Evolutionary conservation across 2,113 vertebrate genomes (phyloP), one percentile per base, ranked within the genome.

Genomic region (Pardalotus punctatus): DNA sequence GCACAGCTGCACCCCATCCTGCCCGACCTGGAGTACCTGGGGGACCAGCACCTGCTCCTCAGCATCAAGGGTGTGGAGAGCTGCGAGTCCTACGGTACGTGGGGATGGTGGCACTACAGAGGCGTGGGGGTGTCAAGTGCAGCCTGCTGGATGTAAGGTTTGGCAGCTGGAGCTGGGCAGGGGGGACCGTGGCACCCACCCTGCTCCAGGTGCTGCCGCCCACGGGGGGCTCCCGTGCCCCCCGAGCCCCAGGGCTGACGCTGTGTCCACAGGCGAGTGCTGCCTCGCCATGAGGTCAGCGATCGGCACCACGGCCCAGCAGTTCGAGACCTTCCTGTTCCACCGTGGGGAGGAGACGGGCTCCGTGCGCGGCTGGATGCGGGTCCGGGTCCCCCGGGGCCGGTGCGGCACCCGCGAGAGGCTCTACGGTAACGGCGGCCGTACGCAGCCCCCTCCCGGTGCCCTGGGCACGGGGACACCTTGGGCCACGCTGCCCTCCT

Each of bases 261-360:
- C 66, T 27, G 27, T 33, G 36, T 50, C 61, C 20, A 7, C 65
- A 99, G 99, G 99, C 1, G 98, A 99, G 95, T 99, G 99, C 86
- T 98, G 97, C 93, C 90, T 98, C 4, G 96, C 97, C 1, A 35
- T 98, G 81, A 91, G 67, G n/a, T 64, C 97, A 0, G 88, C 96
- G n/a, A 94, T 94, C 0, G 85, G 94, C 69, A 86, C 50, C 89
- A 88, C 94, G 4, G 97, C 97, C 1, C 98, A 98, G 95, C 97
- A 97, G 65, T 99, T 99, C 35, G 98, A 99, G 97, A 98, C 98
- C 4, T 99, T 98, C 95, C 96, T 99, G 88, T 98, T 97, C 87
- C 99, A 99, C 96, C 97, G 98, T 0, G 99, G 98, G 0, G 98
- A 99, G 89, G 99, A 99, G 97, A 98, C 99, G 38, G 99, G 99